Evolutionary conservation across 2,113 vertebrate genomes (phyloP).

Genomic region (Myrmophylax atrothorax): DNA sequence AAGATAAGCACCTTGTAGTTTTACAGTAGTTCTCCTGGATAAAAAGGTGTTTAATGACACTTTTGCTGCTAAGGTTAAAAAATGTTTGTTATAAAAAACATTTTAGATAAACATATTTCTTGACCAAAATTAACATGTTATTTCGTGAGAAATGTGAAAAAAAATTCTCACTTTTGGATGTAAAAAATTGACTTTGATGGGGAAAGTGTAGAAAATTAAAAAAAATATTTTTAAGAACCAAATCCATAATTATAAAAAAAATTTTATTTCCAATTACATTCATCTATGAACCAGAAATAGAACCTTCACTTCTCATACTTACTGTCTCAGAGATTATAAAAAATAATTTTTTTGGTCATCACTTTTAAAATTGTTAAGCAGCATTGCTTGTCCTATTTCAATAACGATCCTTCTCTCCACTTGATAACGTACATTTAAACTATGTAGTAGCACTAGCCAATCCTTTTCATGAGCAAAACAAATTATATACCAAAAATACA

Average conservation of each 20-base stretch:
- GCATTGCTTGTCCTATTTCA: background rate
- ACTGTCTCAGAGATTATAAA: background rate
- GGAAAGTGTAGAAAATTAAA: background rate
- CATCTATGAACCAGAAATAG: background rate
- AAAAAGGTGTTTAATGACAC: background rate
- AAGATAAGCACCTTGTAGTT: accelerated
- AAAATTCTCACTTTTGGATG: background rate
- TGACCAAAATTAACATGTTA: background rate
- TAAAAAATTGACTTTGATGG: background rate
- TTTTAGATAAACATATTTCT: background rate
- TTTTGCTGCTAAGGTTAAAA: background rate
- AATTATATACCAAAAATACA: background rate
- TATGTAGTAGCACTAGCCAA: background rate
- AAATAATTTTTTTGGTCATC: background rate
- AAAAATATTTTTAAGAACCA: background rate
- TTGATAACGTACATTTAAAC: background rate
- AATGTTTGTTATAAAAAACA: background rate
- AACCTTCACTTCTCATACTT: background rate
- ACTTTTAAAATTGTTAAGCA: background rate
- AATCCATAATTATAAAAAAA: background rate
- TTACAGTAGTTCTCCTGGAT: background rate
- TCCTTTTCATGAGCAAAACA: background rate
- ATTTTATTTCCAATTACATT: background rate
- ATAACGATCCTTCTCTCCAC: background rate
- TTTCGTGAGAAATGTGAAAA: background rate